Evolutionary conservation across 2,797 vertebrate species (phyloP), one percentile per base, ranked within the genome.

Genomic region (Buphagus erythrorhynchus): DNA sequence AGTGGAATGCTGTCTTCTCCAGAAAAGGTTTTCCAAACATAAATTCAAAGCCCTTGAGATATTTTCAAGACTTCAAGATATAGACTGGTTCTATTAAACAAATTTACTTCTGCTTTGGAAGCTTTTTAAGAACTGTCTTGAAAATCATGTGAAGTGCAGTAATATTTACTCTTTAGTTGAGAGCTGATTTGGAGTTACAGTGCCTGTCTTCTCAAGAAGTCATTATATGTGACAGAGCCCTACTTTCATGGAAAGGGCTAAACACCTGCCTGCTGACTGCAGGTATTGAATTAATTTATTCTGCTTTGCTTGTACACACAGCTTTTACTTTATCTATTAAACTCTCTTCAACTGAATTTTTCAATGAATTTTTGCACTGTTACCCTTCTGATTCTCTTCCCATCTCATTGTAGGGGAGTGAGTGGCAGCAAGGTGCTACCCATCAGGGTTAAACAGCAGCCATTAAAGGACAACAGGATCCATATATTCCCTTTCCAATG

Each of bases 71-170:
- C 8, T 67, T 26, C 13, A 48, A 66, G 10, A 62, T 83, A 73
- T 8, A 76, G 65, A 69, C 10, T 38, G 16, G 28, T 63, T 88
- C 89, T 67, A 92, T 52, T 40, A 87, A 91, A 81, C 29, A 86
- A 59, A 84, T 55, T 54, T 58, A 78, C 22, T 72, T 89, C 62
- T 43, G 33, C 57, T 83, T 80, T 33, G 75, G 42, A 93, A 80
- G 51, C 43, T 76, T 83, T 57, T 61, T 33, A 76, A 42, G 36
- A 80, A 66, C 13, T n/a, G 18, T 38, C 45, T 46, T 54, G 59
- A 86, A 92, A 88, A 75, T 45, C 4, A 73, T 35, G 63, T 33
- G 12, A 62, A 90, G 43, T 36, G n/a, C 43, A 76, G 29, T 36
- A 79, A 61, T 45, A 75, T 49, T 71, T 73, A 77, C 29, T 54